Percentiles rank a stretch among this genome's conserved stretches.
phyloP scores from a whole-genome alignment of 2,113 vertebrate species.

The Cyprinus carpio region DNA sequence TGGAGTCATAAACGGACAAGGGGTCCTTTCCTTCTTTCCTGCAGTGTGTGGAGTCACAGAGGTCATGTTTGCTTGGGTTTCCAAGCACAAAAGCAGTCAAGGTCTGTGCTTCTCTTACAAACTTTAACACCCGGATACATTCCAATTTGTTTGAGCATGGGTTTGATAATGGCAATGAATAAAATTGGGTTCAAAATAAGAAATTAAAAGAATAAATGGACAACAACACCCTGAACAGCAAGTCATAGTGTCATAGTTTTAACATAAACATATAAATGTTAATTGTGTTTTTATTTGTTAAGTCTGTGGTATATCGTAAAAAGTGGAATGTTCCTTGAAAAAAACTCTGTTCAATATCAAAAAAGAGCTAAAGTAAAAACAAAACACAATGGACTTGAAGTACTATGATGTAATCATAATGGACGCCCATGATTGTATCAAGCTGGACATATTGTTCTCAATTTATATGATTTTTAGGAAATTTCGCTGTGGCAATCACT shows the following conservation, averaged over 20 bases:
- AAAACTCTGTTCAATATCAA: neutral
- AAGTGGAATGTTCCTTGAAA: neutral
- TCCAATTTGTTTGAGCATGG: constrained; percentile 45
- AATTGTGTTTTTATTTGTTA: no score
- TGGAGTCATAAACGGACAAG: constrained; percentile 59
- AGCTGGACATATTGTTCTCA: constrained; percentile 2
- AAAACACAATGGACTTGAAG: neutral
- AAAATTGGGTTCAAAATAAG: neutral
- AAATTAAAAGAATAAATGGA: neutral
- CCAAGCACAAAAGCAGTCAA: constrained; percentile 64
- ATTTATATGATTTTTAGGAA: neutral
- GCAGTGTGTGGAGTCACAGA: constrained; percentile 57
- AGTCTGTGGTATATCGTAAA: neutral
- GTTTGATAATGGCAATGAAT: constrained; percentile 43
- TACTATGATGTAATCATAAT: neutral
- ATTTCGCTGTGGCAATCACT: neutral
- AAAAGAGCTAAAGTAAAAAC: neutral
- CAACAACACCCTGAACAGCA: neutral
- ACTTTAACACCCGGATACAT: constrained; percentile 55
- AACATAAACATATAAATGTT: neutral
- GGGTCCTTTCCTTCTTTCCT: constrained; percentile 54
- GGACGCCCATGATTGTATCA: neutral
- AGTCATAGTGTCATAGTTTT: no score
- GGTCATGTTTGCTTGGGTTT: constrained; percentile 74
- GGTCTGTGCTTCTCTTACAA: constrained; percentile 58